These are phyloP conservation scores for Cottoperca gobio DNA, from an alignment of 2,797 vertebrate genomes.

Conservation along the genomic window DNA sequence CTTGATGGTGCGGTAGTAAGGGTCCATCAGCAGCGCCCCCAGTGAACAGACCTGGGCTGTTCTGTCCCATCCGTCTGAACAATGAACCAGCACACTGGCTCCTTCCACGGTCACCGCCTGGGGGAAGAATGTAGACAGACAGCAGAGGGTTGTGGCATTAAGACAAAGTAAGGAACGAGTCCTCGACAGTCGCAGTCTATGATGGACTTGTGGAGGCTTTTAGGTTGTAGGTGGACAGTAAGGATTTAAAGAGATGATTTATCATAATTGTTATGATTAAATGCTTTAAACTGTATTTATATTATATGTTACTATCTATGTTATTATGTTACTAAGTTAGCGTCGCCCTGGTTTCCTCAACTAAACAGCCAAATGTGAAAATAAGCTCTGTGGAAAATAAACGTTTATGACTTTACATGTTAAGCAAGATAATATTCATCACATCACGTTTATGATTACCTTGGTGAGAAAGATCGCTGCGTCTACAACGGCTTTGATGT, in stretches of 20 bases:
- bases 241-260: background rate
- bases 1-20: slow-evolving; percentile 96
- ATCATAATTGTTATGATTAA: background rate
- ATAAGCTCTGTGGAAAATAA: too few species aligned
- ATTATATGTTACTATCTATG: too few species aligned
- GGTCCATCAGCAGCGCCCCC: slow-evolving; percentile 93
- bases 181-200: too few species aligned
- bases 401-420: too few species aligned
- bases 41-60: slow-evolving; percentile 97
- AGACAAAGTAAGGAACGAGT: background rate
- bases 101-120: slow-evolving; percentile 94
- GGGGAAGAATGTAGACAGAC: background rate
- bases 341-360: too few species aligned
- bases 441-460: slow-evolving; percentile 78
- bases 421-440: too few species aligned
- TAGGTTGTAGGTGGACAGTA: background rate
- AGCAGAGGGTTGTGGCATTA: background rate
- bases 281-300: background rate
- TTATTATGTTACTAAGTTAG: too few species aligned
- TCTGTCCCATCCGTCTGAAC: slow-evolving; percentile 98
- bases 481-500: slow-evolving; percentile 94
- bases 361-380: too few species aligned
- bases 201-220: background rate
- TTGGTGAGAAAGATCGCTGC: slow-evolving; percentile 94
- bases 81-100: slow-evolving; percentile 95